phyloP scores from a whole-genome alignment of 2,113 vertebrate genomes.

The Pseudorasbora parva region DNA sequence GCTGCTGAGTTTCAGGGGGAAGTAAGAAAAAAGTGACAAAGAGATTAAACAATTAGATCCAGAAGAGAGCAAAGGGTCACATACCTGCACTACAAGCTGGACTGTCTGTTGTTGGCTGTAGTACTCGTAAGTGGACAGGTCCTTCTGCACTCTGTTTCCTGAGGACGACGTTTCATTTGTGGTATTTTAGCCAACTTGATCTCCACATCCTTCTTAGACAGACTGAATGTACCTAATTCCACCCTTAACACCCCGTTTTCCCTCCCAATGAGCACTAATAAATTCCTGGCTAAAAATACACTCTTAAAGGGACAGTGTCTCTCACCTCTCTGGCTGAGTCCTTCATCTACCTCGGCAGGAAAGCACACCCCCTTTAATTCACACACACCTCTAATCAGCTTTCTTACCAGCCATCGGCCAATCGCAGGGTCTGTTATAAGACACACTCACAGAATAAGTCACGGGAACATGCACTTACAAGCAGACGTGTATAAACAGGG shows the following conservation, averaged over 20 bases:
- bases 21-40: not conserved
- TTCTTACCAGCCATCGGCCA: constrained; percentile 67
- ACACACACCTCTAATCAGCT: constrained; percentile 72
- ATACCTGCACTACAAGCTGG: constrained; percentile 42
- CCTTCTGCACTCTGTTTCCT: not conserved
- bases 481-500: not conserved
- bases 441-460: constrained; percentile 7
- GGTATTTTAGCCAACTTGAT: constrained; percentile 62
- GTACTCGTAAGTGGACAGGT: not conserved
- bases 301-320: constrained; percentile 68
- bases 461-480: not conserved
- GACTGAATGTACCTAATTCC: constrained; percentile 62
- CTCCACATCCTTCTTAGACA: constrained; percentile 69
- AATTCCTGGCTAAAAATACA: constrained; percentile 67
- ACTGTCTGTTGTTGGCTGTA: constrained; percentile 12
- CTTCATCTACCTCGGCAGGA: not conserved
- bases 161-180: constrained; percentile 65
- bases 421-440: constrained; percentile 58
- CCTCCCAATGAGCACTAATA: constrained; percentile 57
- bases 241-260: constrained; percentile 55
- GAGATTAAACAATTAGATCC: not conserved
- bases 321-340: constrained; percentile 22
- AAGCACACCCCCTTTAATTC: constrained; percentile 43
- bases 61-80: constrained; percentile 18
- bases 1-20: not conserved